Conservation (phyloP, 2,113 vertebrate genomes). For the Phainopepla nitens region DNA sequence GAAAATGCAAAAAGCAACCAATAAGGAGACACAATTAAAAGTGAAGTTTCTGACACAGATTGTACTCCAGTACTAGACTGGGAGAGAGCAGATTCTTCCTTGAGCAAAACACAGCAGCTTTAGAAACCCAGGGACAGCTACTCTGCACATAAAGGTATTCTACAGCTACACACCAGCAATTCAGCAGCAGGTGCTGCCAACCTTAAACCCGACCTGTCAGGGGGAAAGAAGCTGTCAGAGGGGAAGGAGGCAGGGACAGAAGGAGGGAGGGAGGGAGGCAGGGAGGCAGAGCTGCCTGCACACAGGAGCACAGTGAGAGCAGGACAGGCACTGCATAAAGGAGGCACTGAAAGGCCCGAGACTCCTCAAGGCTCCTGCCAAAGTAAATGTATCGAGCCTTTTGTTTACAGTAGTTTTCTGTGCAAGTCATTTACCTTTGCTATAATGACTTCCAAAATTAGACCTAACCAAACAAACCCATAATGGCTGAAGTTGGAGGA, state of each 20-base stretch:
- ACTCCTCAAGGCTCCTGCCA: conserved; percentile 35
- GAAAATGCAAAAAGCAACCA: background rate
- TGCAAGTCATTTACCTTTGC: conserved; percentile 47
- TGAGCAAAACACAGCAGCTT: background rate
- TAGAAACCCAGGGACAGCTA: background rate
- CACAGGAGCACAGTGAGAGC: background rate
- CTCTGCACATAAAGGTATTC: background rate
- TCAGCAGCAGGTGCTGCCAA: background rate
- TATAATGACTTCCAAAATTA: conserved; percentile 60
- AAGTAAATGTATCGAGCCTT: conserved; percentile 40
- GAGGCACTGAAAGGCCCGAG: conserved; percentile 3
- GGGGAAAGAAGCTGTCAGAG: background rate
- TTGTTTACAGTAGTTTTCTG: conserved; percentile 55
- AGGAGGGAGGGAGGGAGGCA: background rate
- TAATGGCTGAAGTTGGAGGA: conserved; percentile 26
- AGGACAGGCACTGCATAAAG: background rate
- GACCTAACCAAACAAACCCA: conserved; percentile 48
- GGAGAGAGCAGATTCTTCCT: background rate
- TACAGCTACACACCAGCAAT: background rate
- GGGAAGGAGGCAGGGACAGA: background rate
- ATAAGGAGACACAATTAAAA: background rate
- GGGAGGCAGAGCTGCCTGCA: background rate
- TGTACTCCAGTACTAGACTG: background rate
- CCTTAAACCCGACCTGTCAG: background rate
- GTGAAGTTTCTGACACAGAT: background rate